Evolutionary conservation across 1,140 invertebrate genomes (phyloP).

Genomic region (Asobara japonica): DNA sequence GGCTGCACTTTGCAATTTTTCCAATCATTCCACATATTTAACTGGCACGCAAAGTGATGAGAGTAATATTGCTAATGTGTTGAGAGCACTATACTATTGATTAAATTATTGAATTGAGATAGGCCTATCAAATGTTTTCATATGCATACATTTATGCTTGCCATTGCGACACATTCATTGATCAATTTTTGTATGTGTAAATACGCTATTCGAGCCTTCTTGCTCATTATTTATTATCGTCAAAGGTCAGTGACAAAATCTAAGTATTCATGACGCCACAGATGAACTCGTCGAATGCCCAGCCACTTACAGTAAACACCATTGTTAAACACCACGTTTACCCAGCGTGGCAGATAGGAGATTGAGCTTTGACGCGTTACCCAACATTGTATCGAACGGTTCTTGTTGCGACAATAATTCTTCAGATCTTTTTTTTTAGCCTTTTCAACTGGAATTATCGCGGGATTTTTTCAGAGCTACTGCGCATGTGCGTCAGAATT

Average conservation of each 20-base stretch:
- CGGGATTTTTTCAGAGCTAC: too few species aligned
- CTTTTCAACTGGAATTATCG: too few species aligned
- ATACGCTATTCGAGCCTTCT: neutral
- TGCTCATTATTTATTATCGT: neutral
- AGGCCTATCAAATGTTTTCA: too few species aligned
- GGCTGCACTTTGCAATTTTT: too few species aligned
- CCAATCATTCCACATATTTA: too few species aligned
- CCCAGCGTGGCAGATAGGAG: neutral
- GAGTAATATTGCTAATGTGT: too few species aligned
- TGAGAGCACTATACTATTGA: too few species aligned
- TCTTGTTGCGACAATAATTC: too few species aligned
- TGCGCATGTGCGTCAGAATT: too few species aligned
- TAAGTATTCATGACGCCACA: neutral
- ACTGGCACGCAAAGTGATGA: too few species aligned
- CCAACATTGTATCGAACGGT: slow-evolving; percentile 1
- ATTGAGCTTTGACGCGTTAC: neutral
- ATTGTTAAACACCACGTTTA: neutral
- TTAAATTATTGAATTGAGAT: too few species aligned
- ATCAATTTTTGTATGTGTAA: neutral
- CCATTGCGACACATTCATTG: neutral
- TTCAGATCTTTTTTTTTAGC: too few species aligned
- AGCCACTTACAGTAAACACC: neutral
- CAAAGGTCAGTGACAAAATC: neutral
- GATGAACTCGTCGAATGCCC: neutral
- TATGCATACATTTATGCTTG: neutral